Evolutionary conservation across 2,888 invertebrate genomes (phyloP), one percentile per base, ranked within the genome.

Genomic region (Nesidiocoris tenuis): DNA sequence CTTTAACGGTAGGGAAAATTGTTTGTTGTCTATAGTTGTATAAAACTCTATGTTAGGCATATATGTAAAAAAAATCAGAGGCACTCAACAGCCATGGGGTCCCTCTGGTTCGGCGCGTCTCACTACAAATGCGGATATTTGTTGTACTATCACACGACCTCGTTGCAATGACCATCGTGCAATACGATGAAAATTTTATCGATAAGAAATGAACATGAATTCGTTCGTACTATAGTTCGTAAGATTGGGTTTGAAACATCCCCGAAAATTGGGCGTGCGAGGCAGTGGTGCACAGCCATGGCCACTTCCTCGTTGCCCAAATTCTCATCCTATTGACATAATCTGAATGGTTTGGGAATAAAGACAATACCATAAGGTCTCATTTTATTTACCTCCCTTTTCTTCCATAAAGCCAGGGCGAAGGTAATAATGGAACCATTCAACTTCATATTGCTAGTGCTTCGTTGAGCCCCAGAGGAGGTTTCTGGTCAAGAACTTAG

Each of bases 61-160:
- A 24, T 19, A 9, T 24, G 25, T 63, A 63, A 56, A 23, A 61
- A 61, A 61, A 17, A 17, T 17, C 59, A 18, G 61, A 24, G 24
- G 59, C 17, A n/a, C 61, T 71, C 71, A 24, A 22, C 71, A 71
- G 71, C 71, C 71, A 71, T 71, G 71, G 19, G 71, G 61, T 39
- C 39, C 39, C n/a, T 71, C 24, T 24, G 25, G 71, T 59, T 61
- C 25, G 71, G 71, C 71, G 71, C 71, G 71, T 71, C 71, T 71
- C 71, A 71, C 61, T 71, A 71, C 68, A 18, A 22, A 9, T 71
- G 39, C 39, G 39, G 12, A 39, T 39, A 39, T 39, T 39, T 39
- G 39, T 39, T 39, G 39, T 39, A 7, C 3, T 39, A 39, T 7
- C 3, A 39, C 39, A 7, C 12, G 39, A 39, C 3, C 39, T 39